phyloP scores from a whole-genome alignment of 1,140 invertebrate genomes.

The Drosophila prosaltans region DNA sequence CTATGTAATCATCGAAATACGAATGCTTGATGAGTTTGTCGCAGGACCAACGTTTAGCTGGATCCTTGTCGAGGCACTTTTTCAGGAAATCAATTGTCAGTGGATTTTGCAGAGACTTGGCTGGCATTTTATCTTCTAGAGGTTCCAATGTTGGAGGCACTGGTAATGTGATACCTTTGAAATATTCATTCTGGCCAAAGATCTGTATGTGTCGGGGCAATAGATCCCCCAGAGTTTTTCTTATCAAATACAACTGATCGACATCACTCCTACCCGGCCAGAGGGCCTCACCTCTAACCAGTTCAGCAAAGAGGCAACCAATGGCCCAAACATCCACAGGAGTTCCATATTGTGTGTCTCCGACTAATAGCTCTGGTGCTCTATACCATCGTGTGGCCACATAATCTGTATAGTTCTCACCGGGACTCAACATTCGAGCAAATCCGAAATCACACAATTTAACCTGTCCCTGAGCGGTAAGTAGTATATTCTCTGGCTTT shows the following conservation, averaged over 20 bases:
- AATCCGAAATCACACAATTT: constrained; percentile 99
- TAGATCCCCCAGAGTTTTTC: constrained; percentile 95
- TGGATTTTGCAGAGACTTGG: constrained; percentile 86
- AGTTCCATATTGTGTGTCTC: constrained; percentile 98
- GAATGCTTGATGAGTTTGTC: constrained; percentile 94
- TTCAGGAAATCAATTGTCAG: constrained; percentile 93
- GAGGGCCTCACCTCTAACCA: constrained; percentile 96
- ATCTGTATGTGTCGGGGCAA: constrained; percentile 96
- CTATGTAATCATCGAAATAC: constrained; percentile 82
- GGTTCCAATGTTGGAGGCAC: constrained; percentile 94
- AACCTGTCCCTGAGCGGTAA: constrained; percentile 96
- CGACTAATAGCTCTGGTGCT: constrained; percentile 97
- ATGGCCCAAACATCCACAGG: constrained; percentile 97
- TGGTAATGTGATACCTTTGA: constrained; percentile 93
- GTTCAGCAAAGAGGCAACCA: constrained; percentile 93
- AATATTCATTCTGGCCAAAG: constrained; percentile 98
- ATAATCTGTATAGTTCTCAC: constrained; percentile 99
- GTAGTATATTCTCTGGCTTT: constrained; percentile 99
- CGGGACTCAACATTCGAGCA: constrained; percentile 97
- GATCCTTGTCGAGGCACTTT: constrained; percentile 98
- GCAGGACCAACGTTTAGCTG: constrained; percentile 94
- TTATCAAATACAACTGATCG: constrained; percentile 98
- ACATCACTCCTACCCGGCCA: constrained; percentile 99
- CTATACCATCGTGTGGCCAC: constrained; percentile 99
- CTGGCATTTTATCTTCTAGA: constrained; percentile 92